Conservation (phyloP, 2,113 vertebrate genomes). For the Hippoglossus stenolepis region DNA sequence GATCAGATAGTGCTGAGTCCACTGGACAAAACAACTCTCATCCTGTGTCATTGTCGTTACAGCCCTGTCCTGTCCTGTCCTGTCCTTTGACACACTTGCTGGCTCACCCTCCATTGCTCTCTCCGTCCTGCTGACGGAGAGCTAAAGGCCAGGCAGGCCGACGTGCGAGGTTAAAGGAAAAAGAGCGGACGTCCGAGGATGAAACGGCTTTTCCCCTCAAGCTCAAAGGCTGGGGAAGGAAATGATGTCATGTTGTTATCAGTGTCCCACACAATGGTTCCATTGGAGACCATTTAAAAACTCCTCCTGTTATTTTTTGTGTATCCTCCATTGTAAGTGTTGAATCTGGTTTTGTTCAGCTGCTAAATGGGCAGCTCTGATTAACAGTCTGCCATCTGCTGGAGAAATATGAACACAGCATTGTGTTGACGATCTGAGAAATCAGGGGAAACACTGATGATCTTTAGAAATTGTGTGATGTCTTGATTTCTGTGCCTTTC, state of each 20-base stretch:
- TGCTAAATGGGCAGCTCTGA: not conserved
- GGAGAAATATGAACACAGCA: conserved; percentile 30
- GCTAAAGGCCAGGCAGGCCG: not conserved
- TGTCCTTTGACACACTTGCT: conserved; percentile 33
- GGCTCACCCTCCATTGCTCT: conserved; percentile 5
- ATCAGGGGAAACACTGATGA: not conserved
- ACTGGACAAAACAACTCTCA: conserved; percentile 42
- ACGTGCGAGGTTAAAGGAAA: conserved; percentile 26
- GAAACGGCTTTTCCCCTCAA: conserved; percentile 19
- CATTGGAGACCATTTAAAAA: not conserved
- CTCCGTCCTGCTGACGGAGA: conserved; percentile 39
- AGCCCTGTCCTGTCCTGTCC: conserved; percentile 33
- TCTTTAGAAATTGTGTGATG: not conserved
- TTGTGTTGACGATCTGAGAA: not conserved
- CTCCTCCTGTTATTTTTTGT: not conserved
- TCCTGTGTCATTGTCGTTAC: conserved; percentile 57
- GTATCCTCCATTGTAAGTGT: not conserved
- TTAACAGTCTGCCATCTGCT: conserved; percentile 57
- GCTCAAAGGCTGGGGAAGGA: conserved; percentile 34
- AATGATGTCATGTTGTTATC: conserved; percentile 11
- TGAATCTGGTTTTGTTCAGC: not conserved
- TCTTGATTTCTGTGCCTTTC: not conserved
- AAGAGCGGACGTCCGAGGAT: conserved; percentile 31
- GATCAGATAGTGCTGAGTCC: conserved; percentile 52
- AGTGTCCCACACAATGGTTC: not conserved